Percentiles rank a stretch among this genome's conserved stretches.
Evolutionary conservation across 2,113 vertebrate genomes (phyloP).

Genomic region (Esox niger): DNA sequence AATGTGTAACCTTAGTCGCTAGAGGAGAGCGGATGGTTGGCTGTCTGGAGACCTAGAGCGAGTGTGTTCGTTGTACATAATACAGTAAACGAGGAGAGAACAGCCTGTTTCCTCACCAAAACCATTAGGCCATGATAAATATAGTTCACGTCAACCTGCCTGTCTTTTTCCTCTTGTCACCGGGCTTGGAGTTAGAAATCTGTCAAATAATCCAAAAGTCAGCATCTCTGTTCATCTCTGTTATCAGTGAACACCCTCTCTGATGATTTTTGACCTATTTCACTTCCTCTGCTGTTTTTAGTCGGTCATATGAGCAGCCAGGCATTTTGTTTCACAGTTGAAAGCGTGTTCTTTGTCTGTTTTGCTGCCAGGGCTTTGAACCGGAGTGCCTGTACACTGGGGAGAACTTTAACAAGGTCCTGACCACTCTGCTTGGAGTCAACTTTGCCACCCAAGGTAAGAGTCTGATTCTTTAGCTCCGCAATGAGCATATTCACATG

Average conservation of each 20-base stretch:
- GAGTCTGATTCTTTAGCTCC: conserved; percentile 29
- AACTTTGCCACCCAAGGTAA: conserved; percentile 95
- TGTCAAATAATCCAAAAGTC: neutral
- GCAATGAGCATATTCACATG: neutral
- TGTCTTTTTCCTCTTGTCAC: conserved; percentile 31
- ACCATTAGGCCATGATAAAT: conserved; percentile 38
- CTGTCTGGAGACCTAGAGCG: conserved; percentile 19
- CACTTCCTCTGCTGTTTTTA: conserved; percentile 5
- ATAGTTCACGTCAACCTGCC: conserved; percentile 42
- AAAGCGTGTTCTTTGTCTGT: conserved; percentile 36
- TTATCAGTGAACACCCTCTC: conserved; percentile 9
- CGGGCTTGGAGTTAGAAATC: neutral
- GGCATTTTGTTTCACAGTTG: conserved; percentile 10
- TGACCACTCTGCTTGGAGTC: conserved; percentile 84
- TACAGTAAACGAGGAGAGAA: conserved; percentile 36
- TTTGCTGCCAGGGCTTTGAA: conserved; percentile 83
- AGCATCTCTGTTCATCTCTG: conserved; percentile 5
- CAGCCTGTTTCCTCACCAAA: conserved; percentile 31
- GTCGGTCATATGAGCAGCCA: conserved; percentile 1
- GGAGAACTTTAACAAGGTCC: conserved; percentile 86
- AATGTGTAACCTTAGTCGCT: conserved; percentile 63
- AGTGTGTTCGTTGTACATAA: conserved; percentile 14
- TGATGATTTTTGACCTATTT: conserved; percentile 22
- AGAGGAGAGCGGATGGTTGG: conserved; percentile 60
- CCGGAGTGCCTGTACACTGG: conserved; percentile 86